These are phyloP conservation scores for Valencia hispanica DNA, from an alignment of 2,797 vertebrate genomes.

Conservation along the genomic window DNA sequence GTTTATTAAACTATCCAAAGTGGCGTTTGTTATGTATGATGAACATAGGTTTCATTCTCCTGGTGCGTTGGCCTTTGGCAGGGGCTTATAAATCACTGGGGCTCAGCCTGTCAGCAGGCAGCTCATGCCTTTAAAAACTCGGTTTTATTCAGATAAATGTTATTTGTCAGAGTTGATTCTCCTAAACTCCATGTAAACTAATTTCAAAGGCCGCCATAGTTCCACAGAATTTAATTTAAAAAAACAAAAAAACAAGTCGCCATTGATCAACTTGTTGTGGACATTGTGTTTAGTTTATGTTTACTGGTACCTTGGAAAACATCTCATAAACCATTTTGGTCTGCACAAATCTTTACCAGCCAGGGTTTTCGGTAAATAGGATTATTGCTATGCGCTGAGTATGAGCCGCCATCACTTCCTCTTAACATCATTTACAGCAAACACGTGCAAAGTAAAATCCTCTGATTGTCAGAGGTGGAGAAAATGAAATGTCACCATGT, in stretches of 20 bases:
- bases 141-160: slow-evolving; percentile 84
- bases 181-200: slow-evolving; percentile 79
- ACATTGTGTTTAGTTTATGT: slow-evolving; percentile 71
- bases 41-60: slow-evolving; percentile 69
- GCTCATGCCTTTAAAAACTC: slow-evolving; percentile 77
- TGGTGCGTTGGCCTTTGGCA: slow-evolving; percentile 54
- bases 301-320: slow-evolving; percentile 64
- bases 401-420: slow-evolving; percentile 60
- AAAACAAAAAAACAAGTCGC: slow-evolving; percentile 68
- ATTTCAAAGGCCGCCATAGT: slow-evolving; percentile 79
- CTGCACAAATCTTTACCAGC: slow-evolving; percentile 51
- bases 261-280: slow-evolving; percentile 85
- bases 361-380: slow-evolving; percentile 54
- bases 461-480: slow-evolving; percentile 49
- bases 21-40: slow-evolving; percentile 63
- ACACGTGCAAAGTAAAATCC: slow-evolving; percentile 55
- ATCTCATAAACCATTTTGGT: slow-evolving; percentile 60
- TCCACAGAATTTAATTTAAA: slow-evolving; percentile 75
- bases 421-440: slow-evolving; percentile 61
- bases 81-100: slow-evolving; percentile 81
- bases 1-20: slow-evolving; percentile 72
- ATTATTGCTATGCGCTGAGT: slow-evolving; percentile 73
- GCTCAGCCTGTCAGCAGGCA: slow-evolving; percentile 77
- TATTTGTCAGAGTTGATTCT: slow-evolving; percentile 83
- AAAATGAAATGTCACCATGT: slow-evolving; percentile 61